Evolutionary conservation across 2,113 vertebrate species (phyloP), one percentile per base, ranked within the genome.

Genomic region (Misgurnus anguillicaudatus): DNA sequence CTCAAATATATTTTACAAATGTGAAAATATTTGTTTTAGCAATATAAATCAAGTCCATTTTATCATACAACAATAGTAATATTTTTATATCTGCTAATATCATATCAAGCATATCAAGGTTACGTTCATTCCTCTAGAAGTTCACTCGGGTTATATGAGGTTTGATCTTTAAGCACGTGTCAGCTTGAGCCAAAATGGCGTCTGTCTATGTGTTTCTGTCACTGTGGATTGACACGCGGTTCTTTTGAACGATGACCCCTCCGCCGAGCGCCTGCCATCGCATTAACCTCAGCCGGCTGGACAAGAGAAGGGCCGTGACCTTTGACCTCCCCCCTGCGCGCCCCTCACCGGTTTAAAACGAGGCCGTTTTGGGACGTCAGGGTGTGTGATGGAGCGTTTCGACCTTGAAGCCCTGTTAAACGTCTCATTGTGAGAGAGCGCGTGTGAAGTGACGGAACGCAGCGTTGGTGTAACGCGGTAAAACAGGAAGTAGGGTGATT

Each of bases 401-500:
- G 53, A 41, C 70, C 53, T 73, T 70, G 68, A 70, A 55, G 19
- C 31, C 48, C 68, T 55, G 16, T 42, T 72, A 58, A 41, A 58
- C 69, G 6, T 41, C 53, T 72, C 31, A 3, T 38, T 70, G 31
- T 72, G 36, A 38, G 53, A 41, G 53, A 24, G 7, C 7, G 24
- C 24, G 24, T 31, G 24, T 31, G 24, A 31, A 1, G 24, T 36
- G 60, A 36, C 21, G 14, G 16, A 17, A 55, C 51, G 17, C 17
- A n/a, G 21, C 4, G 57, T 6, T 55, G 2, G 68, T 58, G 70
- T 42, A 42, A 39, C 24, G 11, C 69, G 17, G 73, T 41, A n/a
- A 47, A 57, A 66, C 79, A 78, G 58, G 62, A 80, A 84, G 72
- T 78, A 67, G 75, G 75, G 62, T 62, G 69, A 21, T 81, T 79